Evolutionary conservation across 2,113 vertebrate species (phyloP).

Genomic region (Propithecus coquereli): DNA sequence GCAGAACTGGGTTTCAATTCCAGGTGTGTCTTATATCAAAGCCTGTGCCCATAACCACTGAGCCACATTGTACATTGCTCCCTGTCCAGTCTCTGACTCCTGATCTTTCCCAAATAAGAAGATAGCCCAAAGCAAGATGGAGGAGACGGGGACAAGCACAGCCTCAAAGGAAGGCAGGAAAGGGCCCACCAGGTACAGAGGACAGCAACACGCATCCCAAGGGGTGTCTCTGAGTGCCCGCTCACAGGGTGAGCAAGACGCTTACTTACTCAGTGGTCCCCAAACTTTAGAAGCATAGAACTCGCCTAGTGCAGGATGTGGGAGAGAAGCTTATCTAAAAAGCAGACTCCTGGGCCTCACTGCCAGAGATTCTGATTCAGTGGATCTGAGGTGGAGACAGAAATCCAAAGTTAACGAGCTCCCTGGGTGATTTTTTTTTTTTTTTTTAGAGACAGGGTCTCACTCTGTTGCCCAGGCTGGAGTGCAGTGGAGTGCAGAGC

Average conservation of each 20-base stretch:
- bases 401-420: neutral
- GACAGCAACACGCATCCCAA: neutral
- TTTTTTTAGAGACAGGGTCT: no score
- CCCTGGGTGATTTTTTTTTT: neutral
- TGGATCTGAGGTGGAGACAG: neutral
- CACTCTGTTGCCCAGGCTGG: no score
- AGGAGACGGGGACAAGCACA: neutral
- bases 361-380: neutral
- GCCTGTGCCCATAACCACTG: neutral
- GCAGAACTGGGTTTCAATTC: neutral
- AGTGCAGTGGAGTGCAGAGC: no score
- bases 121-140: neutral
- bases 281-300: neutral
- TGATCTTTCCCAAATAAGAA: neutral
- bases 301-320: neutral
- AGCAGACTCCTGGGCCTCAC: neutral
- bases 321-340: neutral
- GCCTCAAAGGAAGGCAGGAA: neutral
- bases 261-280: neutral
- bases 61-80: no score
- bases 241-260: neutral
- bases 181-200: neutral
- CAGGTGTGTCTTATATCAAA: neutral
- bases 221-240: no score
- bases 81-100: neutral